Conservation (phyloP, 2,888 invertebrate genomes). For the Mantis religiosa region DNA sequence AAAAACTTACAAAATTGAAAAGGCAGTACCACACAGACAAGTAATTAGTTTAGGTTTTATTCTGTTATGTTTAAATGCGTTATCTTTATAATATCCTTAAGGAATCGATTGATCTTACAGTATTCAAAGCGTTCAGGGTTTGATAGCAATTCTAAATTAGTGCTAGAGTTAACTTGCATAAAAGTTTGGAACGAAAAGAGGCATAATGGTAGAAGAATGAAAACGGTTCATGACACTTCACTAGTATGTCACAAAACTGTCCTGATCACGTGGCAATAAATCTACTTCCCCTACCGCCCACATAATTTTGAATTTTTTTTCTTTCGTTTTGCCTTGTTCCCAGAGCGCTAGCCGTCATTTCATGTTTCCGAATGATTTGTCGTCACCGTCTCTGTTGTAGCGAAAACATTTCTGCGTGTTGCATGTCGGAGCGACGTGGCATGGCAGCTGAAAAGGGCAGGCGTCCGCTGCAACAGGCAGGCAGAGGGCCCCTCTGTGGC, state of each 20-base stretch:
- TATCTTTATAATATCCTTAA: no score
- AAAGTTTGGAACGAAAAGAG: no score
- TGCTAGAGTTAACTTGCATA: no score
- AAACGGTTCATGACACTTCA: not conserved
- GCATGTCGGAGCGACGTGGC: not conserved
- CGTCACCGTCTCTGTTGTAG: not conserved
- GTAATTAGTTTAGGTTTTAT: no score
- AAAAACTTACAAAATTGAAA: no score
- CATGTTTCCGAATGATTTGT: constrained; percentile 15
- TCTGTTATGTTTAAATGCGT: no score
- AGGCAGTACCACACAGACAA: no score
- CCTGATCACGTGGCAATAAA: constrained; percentile 7
- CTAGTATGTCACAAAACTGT: not conserved
- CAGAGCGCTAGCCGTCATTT: not conserved
- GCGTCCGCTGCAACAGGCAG: not conserved
- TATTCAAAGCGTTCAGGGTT: no score
- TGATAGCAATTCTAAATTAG: no score
- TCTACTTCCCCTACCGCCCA: not conserved
- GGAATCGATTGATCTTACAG: no score
- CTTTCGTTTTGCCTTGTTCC: not conserved
- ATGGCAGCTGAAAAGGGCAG: not conserved
- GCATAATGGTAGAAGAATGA: not conserved
- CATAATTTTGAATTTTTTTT: not conserved
- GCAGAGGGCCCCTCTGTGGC: not conserved
- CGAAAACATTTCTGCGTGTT: not conserved